Evolutionary conservation across 2,797 vertebrate species (phyloP), one percentile per base, ranked within the genome.

Genomic region (Darevskia mixta): DNA sequence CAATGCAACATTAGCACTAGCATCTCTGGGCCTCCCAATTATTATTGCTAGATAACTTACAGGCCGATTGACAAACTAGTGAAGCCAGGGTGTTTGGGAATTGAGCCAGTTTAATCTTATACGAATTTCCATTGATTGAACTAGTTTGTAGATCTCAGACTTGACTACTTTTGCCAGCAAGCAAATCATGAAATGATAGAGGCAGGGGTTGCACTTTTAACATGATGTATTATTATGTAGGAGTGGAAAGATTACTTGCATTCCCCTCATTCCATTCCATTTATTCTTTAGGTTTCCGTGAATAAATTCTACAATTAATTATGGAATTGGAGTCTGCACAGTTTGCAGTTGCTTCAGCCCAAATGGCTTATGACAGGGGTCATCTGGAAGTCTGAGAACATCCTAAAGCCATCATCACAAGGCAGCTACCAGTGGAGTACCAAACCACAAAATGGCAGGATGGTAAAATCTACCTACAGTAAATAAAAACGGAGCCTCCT

Each of bases 61-160:
- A 82, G 87, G 45, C 41, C 84, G 41, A 69, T 85, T 82, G 83
- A 89, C 76, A 88, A 76, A 67, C 71, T 41, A 75, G 69, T 49
- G 43, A 81, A 76, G 4, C 32, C 43, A 55, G 71, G 55, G 41
- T 75, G 23, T 85, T 86, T 41, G 32, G 78, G 35, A 89, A 86
- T 6, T 81, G 43, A 76, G 69, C 58, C 72, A 69, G 32, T 86
- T 86, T 86, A 89, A n/a, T 86, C 78, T 89, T 86, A 69, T 3
- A 73, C 45, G 64, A 49, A 41, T 32, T 81, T 67, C 86, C 43
- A 71, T 71, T 55, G 45, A 82, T 73, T 93, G 58, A 77, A 78
- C 55, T 85, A 75, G 25, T 89, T 55, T 82, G 41, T 41, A 81
- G 80, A 89, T 27, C n/a, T 45, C 32, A 41, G 41, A 66, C 32